A percentile compares a stretch with the other conserved stretches of the same genome.
Evolutionary conservation across 2,113 vertebrate species (phyloP).

Genomic region (Myanophis thanlyinensis): DNA sequence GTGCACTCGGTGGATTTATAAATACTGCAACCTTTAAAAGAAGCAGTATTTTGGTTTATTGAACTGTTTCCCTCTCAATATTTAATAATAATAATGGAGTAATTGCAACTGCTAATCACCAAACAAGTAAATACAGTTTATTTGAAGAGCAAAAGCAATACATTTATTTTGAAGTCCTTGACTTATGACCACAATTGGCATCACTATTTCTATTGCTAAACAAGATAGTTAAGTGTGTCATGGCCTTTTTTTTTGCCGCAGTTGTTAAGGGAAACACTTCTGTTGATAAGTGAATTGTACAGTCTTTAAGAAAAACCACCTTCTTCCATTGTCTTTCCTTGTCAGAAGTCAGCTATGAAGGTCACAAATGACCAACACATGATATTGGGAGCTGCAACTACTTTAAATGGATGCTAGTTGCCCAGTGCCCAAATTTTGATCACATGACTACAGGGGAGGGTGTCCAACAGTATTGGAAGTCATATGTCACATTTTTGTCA

Average conservation of each 20-base stretch:
- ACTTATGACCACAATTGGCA: background rate
- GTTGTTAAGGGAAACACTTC: background rate
- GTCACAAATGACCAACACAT: background rate
- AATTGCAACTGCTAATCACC: background rate
- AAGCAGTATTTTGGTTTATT: background rate
- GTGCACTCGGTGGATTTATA: constrained; percentile 11
- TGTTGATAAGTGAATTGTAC: background rate
- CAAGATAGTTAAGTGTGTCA: background rate
- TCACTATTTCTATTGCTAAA: background rate
- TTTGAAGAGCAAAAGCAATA: background rate
- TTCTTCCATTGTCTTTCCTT: background rate
- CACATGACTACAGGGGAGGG: background rate
- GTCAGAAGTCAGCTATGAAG: background rate
- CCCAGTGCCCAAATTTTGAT: background rate
- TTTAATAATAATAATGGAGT: background rate
- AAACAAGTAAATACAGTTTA: background rate
- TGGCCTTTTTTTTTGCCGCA: background rate
- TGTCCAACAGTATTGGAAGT: background rate
- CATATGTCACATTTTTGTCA: background rate
- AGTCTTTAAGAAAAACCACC: background rate
- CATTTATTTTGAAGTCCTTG: background rate
- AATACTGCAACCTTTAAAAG: background rate
- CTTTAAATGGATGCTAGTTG: background rate
- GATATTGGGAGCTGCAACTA: background rate
- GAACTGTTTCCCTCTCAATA: background rate